phyloP scores from a whole-genome alignment of 1,140 invertebrate genomes.

The Drosophila tsacasi region DNA sequence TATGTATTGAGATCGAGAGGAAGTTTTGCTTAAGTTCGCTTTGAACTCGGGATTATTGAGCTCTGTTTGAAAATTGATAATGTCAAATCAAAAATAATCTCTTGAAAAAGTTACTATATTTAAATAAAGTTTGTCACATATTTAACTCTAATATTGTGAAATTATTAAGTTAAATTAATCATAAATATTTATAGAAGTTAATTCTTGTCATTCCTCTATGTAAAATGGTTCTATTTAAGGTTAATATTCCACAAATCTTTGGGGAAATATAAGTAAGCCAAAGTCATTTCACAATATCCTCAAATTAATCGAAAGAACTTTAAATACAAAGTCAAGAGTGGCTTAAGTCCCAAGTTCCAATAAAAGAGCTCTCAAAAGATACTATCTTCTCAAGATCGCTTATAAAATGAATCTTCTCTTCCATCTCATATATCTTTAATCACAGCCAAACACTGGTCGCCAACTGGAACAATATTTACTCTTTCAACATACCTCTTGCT shows the following conservation, averaged over 20 bases:
- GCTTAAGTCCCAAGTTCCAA: neutral
- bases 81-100: no score
- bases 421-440: neutral
- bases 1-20: slow-evolving; percentile 3
- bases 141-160: neutral
- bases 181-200: neutral
- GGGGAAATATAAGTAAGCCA: no score
- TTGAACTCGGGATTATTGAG: neutral
- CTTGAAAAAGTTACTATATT: no score
- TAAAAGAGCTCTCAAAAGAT: neutral
- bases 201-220: neutral
- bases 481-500: slow-evolving; percentile 52
- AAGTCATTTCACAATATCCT: slow-evolving; percentile 4
- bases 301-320: neutral
- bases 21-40: neutral
- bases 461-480: neutral
- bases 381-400: neutral
- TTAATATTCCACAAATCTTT: neutral
- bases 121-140: neutral
- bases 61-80: neutral
- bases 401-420: neutral
- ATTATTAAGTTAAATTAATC: no score
- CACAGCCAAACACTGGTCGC: slow-evolving; percentile 7
- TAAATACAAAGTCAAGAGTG: neutral
- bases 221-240: neutral